Evolutionary conservation across 1,140 invertebrate genomes (phyloP).

Genomic region (Microplitis demolitor): DNA sequence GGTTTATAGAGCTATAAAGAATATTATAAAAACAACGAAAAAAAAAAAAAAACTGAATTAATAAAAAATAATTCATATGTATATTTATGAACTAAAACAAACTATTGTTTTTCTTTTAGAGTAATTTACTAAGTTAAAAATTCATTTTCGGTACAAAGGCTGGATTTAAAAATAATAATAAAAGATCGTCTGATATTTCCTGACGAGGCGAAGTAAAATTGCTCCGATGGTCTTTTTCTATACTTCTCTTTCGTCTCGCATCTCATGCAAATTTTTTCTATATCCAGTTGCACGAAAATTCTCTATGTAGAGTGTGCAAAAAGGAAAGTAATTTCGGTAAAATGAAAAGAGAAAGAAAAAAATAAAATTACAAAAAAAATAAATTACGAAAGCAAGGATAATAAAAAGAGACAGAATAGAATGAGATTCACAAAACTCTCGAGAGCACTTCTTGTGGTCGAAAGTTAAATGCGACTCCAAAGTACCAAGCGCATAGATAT

Average conservation of each 20-base stretch:
- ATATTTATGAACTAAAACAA: background rate
- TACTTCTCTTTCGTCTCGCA: background rate
- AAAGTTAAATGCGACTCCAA: constrained; percentile 7
- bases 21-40: background rate
- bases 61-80: background rate
- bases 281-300: background rate
- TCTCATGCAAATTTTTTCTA: constrained; percentile 16
- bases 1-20: background rate
- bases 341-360: background rate
- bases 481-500: background rate
- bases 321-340: constrained; percentile 3
- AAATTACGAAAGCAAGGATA: background rate
- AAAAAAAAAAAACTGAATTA: background rate
- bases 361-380: background rate
- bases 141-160: background rate
- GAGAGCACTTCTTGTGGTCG: constrained; percentile 9
- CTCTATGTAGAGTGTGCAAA: background rate
- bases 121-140: background rate
- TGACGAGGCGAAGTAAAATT: constrained; percentile 8
- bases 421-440: background rate
- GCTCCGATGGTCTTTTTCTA: background rate
- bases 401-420: background rate
- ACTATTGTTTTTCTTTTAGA: background rate
- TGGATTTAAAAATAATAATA: background rate
- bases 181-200: background rate